Evolutionary conservation across 1,140 invertebrate species (phyloP), one percentile per base, ranked within the genome.

Genomic region (Trachelipus rathkii): DNA sequence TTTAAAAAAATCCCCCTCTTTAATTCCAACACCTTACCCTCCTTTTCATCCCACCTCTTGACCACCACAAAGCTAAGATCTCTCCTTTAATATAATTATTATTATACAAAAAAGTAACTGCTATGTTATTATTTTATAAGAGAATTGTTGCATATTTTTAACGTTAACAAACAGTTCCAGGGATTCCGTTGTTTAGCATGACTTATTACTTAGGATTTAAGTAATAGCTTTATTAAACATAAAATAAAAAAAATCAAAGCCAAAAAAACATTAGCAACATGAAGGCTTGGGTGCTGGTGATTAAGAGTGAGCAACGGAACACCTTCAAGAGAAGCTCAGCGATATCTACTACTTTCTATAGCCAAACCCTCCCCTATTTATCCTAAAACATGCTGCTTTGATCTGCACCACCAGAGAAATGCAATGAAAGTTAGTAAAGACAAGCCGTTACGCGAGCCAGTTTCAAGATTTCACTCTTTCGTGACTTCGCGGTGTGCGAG

Each of bases 311-410:
- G 50, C 50, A 60, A 60, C 11, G 50, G 50, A 60, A 60, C 50
- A 60, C 50, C 50, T 60, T 60, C 50, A 60, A 60, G 50, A 15
- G 50, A 60, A 60, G 50, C 50, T 60, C 50, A 60, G 50, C 50
- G 50, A 19, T 60, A 60, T 60, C 50, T 60, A 60, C 50, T 60
- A 60, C 50, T 13, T 13, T 60, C 50, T 60, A 60, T 60, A 19
- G 50, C 50, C 50, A 60, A 60, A 60, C 50, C 50, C 50, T 60
- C 50, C 50, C 50, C 50, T 60, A 60, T 60, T 60, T 60, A 60
- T 60, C 50, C 8, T 60, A 60, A 19, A 60, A 60, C 50, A 60
- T 60, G 50, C 50, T 60, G 50, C 50, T 60, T 60, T 60, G 50
- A 13, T 60, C 50, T 60, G 50, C 50, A 60, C 50, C 50, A 60